Percentiles rank a stretch among this genome's conserved stretches.
Evolutionary conservation across 2,888 invertebrate genomes (phyloP).

Genomic region (Hypercompe scribonia): DNA sequence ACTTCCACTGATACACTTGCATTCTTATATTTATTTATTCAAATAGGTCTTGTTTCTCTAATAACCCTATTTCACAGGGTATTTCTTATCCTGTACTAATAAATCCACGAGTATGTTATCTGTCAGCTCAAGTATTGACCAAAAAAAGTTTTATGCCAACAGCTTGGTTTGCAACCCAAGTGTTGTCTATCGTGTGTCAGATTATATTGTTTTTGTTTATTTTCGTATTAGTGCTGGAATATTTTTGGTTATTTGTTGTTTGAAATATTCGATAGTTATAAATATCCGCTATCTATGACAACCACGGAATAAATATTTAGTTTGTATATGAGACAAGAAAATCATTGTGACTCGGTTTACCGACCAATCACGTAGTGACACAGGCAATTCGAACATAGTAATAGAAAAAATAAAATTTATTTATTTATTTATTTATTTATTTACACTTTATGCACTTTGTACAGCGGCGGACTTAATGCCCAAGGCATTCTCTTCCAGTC

Average conservation of each 20-base stretch:
- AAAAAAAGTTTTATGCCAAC: conserved; percentile 33
- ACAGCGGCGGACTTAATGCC: no score
- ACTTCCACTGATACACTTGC: no score
- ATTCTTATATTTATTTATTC: neutral
- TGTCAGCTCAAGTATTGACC: conserved; percentile 46
- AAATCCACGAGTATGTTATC: conserved; percentile 46
- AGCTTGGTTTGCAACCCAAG: conserved; percentile 24
- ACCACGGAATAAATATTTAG: neutral
- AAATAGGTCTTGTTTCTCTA: neutral
- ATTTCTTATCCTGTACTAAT: conserved; percentile 47
- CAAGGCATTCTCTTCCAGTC: no score
- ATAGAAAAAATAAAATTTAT: no score
- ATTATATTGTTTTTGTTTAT: conserved; percentile 37
- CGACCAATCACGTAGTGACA: no score
- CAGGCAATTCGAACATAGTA: no score
- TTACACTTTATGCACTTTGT: no score
- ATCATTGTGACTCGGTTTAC: no score
- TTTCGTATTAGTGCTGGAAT: conserved; percentile 13
- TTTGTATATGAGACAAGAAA: neutral
- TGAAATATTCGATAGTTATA: conserved; percentile 1
- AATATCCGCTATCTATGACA: neutral
- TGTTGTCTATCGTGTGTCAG: conserved; percentile 44
- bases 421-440: no score
- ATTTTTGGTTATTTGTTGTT: conserved; percentile 9
- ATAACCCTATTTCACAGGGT: neutral